These are phyloP conservation scores for Drosophila elegans DNA, from an alignment of 1,140 invertebrate species.

Conservation along the genomic window DNA sequence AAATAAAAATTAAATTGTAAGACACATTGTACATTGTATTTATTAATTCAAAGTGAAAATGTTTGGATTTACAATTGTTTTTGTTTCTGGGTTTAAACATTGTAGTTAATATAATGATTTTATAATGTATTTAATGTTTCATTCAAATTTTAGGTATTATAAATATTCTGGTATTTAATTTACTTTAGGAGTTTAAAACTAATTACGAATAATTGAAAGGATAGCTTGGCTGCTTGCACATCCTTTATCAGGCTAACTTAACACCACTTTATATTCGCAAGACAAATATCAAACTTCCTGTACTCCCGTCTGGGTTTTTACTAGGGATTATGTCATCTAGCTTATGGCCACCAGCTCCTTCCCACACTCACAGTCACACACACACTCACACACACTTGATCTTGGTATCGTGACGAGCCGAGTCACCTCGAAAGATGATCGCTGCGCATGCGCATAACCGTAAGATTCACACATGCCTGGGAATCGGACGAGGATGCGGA, in stretches of 20 bases:
- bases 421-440: conserved; percentile 31
- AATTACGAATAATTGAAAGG: no score
- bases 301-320: conserved; percentile 3
- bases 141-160: no score
- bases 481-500: conserved; percentile 33
- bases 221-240: no score
- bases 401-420: conserved; percentile 18
- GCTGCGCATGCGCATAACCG: conserved; percentile 60
- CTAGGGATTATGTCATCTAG: conserved; percentile 51
- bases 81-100: no score
- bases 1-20: no score
- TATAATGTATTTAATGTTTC: no score
- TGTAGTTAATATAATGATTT: no score
- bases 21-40: no score
- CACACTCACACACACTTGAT: conserved; percentile 8
- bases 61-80: no score
- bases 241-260: background rate
- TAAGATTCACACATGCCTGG: conserved; percentile 72
- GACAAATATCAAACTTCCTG: background rate
- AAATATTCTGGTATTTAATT: no score
- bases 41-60: no score
- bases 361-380: conserved; percentile 9
- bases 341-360: background rate
- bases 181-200: background rate
- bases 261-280: background rate